Base-by-base conservation (phyloP, 1,140 invertebrate genomes). In the Drosophila chauvacae region DNA sequence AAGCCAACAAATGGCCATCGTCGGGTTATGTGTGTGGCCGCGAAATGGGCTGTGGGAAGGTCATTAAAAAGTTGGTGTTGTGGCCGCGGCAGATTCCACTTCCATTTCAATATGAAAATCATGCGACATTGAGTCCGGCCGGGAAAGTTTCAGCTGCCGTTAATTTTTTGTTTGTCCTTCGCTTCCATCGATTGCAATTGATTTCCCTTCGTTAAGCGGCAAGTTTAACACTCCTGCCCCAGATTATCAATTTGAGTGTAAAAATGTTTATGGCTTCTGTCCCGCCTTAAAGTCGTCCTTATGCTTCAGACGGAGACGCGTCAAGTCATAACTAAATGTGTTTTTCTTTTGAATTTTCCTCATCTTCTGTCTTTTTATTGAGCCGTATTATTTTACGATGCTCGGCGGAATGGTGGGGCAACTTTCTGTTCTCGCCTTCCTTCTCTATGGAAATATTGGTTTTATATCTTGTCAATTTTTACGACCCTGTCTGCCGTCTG, bases 401-500 rank as follows among this genome's bases (percentile, higher is more conserved):
- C 48, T 60, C 50, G 20, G n/a, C 35, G 55, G 33, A 23, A 48
- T 65, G n/a, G 42, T 35, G 23, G 42, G 18, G 55, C n/a, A 77
- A 77, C 53, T 75, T 57, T 48, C 56, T 41, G n/a, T 39, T 50
- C 35, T 53, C 60, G 63, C 37, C 20, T 30, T 37, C 28, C 65
- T 72, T 42, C 10, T n/a, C 11, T 41, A 50, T 42, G 35, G 50
- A 74, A 42, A 68, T 77, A 68, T 77, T 56, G 75, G 56, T 69
- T 77, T 77, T 77, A 77, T 77, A 55, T 77, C 73, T 77, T 77
- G 74, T 77, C 73, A 77, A 77, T 77, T 77, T 76, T 60, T 72
- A 72, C 44, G 69, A 53, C 28, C 37, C 35, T 48, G 47, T 51
- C 61, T 26, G 51, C 41, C 65, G 44, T 7, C 48, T 41, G 37